Conservation (phyloP, 35 echinoderm and acorn worm species). For the Ophioderma brevispina region DNA sequence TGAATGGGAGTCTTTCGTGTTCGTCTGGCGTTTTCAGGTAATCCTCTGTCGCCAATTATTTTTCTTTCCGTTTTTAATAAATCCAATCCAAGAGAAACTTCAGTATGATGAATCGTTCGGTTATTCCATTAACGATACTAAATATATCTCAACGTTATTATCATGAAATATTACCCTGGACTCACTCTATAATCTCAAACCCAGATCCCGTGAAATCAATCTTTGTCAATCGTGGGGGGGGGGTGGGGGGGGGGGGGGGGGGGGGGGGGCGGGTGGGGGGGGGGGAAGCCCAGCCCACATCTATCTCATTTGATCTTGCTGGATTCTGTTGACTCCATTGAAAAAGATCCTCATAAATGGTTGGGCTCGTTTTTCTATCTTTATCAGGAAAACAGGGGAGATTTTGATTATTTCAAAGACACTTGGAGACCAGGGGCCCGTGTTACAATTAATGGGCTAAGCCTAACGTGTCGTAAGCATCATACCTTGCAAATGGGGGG, state of each 20-base stretch:
- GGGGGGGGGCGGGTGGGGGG: too few relatives aligned
- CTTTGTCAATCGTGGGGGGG: neutral
- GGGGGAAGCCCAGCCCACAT: neutral
- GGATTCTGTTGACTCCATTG: neutral
- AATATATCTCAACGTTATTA: neutral
- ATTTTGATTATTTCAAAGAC: too few relatives aligned
- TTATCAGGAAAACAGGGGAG: neutral
- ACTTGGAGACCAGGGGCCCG: too few relatives aligned
- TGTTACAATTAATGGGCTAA: too few relatives aligned
- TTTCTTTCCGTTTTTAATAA: slow-evolving; percentile 1
- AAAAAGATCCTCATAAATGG: neutral
- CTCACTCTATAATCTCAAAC: neutral
- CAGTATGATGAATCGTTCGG: neutral
- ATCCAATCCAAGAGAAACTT: neutral
- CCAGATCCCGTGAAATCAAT: neutral
- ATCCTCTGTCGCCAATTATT: neutral
- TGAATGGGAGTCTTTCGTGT: neutral
- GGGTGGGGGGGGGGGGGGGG: too few relatives aligned
- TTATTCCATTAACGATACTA: neutral
- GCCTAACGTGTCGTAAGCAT: too few relatives aligned
- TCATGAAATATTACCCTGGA: neutral
- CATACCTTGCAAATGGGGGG: too few relatives aligned
- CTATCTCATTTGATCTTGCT: neutral
- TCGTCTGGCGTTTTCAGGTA: neutral
- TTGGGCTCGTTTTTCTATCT: neutral